Base-by-base conservation (phyloP, 2,888 invertebrate genomes). In the Ctenicera cuprea region DNA sequence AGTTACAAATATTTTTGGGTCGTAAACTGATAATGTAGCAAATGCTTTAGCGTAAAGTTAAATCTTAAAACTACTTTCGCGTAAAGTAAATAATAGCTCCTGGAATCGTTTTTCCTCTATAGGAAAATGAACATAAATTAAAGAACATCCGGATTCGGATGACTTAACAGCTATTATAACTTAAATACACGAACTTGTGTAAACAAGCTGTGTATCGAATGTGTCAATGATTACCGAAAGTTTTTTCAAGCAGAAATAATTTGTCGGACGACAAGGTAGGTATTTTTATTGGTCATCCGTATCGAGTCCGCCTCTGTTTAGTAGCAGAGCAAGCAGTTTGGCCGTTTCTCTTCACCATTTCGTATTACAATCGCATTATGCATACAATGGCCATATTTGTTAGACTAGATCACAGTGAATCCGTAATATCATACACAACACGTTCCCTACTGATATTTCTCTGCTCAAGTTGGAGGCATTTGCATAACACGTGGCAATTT, bases 401-500 rank as follows among this genome's bases (percentile, higher is more conserved):
- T 71, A 70, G 68, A 57, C 52, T 61, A 70, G 61, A 70, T 74
- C 73, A 57, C 61, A 43, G 20, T 54, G 70, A 74, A 73, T 73
- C 57, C 50, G 64, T 69, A 73, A 69, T 73, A 69, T 74, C 70
- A 70, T 61, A 70, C 61, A 64, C 65, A 52, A 74, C 69, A 74
- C 74, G 62, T 74, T 70, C 33, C 43, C 41, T 70, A 57, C 65
- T 66, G 52, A 70, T 70, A 65, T 50, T 69, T 69, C 69, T 74
- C 65, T 30, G 50, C 48, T 63, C 54, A 67, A 71, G 37, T 65
- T 61, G 52, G 61, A 30, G 22, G 70, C 52, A 74, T 74, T 74
- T 74, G 59, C 74, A 74, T 74, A 74, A 74, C 74, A 71, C 74
- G 65, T 74, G 74, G 74, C 74, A 74, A 74, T 74, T 74, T 71